Evolutionary conservation across 2,797 vertebrate species (phyloP), one percentile per base, ranked within the genome.

Genomic region (Sebastes iracundus): DNA sequence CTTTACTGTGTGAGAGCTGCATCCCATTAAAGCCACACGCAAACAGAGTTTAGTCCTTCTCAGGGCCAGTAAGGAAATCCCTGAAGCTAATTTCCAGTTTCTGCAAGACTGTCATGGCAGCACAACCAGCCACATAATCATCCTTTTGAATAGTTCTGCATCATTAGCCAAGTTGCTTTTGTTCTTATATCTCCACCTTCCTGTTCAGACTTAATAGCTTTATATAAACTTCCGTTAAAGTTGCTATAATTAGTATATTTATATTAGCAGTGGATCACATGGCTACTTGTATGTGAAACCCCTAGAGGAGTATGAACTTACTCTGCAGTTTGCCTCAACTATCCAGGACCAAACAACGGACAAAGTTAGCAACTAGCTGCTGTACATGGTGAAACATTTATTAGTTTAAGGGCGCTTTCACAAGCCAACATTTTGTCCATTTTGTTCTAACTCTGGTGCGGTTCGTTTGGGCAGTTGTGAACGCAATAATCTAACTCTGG

Each of bases 1-100:
- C 79, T 78, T 80, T 18, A 6, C 64, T 80, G 80, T 66, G 78
- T 60, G 71, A 89, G 82, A 90, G 85, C 90, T 88, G 78, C 58
- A 82, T 83, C 79, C 66, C 42, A 79, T 93, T 90, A 84, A 60
- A 88, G 82, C 75, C 80, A 80, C 81, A 88, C 46, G 22, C 82
- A 87, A 82, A 71, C 74, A 16, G 59, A 72, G 77, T 72, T 75
- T 38, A 77, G 71, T 35, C 72, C 14, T 38, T 75, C 16, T 28
- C 27, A 84, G 23, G 65, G 69, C 72, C 86, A 81, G 35, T 56
- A 42, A 75, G 59, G 61, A 82, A 86, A 80, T 83, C 82, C 75
- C 67, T 77, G 62, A 72, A 72, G 88, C 80, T 76, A 35, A 55
- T 88, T 82, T 74, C 49, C 32, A 64, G 10, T 80, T 68, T 84